Base-by-base conservation (phyloP, 2,797 vertebrate genomes). In the Rhynchotus rufescens region DNA sequence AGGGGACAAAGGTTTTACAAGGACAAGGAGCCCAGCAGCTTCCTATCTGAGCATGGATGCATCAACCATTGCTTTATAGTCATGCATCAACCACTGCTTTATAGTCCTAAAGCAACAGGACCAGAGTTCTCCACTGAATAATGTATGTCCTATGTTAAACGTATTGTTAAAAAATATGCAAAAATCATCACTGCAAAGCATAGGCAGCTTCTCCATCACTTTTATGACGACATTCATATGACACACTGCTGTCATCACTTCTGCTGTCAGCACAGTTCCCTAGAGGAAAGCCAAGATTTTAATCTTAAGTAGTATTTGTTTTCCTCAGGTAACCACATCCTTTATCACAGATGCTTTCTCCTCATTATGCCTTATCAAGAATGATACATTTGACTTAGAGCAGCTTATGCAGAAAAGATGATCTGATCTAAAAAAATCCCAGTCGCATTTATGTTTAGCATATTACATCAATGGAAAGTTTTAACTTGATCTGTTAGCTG, bases 391-490 rank as follows among this genome's bases (percentile, higher is more conserved):
- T 80, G 65, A 61, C 22, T 74, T 65, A 67, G 49, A 76, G 34
- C 25, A 82, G n/a, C 4, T 91, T 56, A 80, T 34, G 52, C 32
- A 83, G 25, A 79, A 68, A 68, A 2, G 23, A 60, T 45, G 66
- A 64, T 64, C 40, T 69, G 76, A 61, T 57, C 38, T 83, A 82
- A 78, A 30, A 71, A 79, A 94, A 90, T 79, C 71, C 52, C 61
- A 80, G n/a, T 72, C 51, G 25, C 49, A 68, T 75, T 84, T 75
- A 57, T 26, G 32, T 88, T 80, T 30, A 71, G 73, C 52, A 25
- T 75, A 79, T 56, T 90, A 38, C 54, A 76, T 91, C 67, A 57
- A 12, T 57, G 54, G 40, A 91, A 93, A 92, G 60, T 84, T 94
- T 87, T 77, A 92, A 77, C 54, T 38, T 0, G 0, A 54, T 84